Evolutionary conservation across 2,888 invertebrate genomes (phyloP).

Genomic region (Drosophila formosana): DNA sequence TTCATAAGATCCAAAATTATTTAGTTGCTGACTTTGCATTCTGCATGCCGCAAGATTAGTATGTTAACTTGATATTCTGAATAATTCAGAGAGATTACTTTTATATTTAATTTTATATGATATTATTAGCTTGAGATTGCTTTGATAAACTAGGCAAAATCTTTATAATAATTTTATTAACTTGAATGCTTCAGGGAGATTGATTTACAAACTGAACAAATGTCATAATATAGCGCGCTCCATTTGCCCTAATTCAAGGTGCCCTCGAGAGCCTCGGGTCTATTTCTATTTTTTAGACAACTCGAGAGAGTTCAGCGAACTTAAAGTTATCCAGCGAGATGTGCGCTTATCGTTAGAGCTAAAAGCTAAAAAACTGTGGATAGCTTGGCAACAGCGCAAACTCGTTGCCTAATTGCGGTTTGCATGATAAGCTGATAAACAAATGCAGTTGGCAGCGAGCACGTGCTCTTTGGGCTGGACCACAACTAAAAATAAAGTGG

Average conservation of each 20-base stretch:
- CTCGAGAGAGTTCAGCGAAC: conserved; percentile 27
- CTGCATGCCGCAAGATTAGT: background rate
- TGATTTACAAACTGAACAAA: background rate
- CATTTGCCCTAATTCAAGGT: conserved; percentile 2
- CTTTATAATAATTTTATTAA: too few relatives aligned
- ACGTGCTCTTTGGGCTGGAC: conserved; percentile 37
- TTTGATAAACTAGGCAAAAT: background rate
- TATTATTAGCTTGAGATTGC: too few relatives aligned
- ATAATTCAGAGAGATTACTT: background rate
- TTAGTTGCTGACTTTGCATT: too few relatives aligned
- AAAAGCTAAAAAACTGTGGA: background rate
- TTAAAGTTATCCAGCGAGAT: conserved; percentile 20
- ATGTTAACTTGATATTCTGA: background rate
- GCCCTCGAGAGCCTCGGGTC: conserved; percentile 5
- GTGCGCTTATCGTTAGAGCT: conserved; percentile 6
- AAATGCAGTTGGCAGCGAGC: background rate
- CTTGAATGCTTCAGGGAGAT: background rate
- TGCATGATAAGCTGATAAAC: conserved; percentile 6
- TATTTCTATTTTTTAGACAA: conserved; percentile 7
- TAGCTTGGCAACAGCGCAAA: conserved; percentile 19
- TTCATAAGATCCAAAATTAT: too few relatives aligned
- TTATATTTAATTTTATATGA: too few relatives aligned
- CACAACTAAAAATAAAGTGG: conserved; percentile 37
- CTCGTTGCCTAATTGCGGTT: conserved; percentile 6
- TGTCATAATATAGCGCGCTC: background rate